Evolutionary conservation across 1,140 invertebrate species (phyloP), one percentile per base, ranked within the genome.

Genomic region (Meteorus sp.): DNA sequence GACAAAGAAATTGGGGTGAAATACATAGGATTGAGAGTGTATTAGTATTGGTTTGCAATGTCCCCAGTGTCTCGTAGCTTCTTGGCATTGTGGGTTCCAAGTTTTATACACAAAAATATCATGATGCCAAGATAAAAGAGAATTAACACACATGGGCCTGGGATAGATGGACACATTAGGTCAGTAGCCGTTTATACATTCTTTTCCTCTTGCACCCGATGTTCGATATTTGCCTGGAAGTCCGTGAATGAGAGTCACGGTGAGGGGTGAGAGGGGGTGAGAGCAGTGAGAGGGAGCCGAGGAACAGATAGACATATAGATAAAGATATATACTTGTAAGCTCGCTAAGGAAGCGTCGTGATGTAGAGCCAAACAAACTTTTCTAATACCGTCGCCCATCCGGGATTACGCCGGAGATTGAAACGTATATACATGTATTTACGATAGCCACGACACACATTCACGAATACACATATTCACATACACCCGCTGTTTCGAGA

Each of bases 311-410:
- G 52, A 52, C n/a, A n/a, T n/a, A n/a, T n/a, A n/a, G n/a, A n/a
- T n/a, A n/a, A n/a, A n/a, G 29, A 45, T 9, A 43, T 43, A 61
- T 50, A 53, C 59, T 58, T 31, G 47, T 68, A 67, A 70, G 68
- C 68, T 66, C 47, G 62, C 63, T 71, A 60, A 69, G 66, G 57
- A 67, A 71, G 61, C 61, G 48, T 44, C 55, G 62, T 70, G 69
- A 75, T 70, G 68, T 75, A 77, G 65, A 71, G 62, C 61, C 64
- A 66, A 69, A 69, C 70, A 76, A 78, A 78, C 74, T 78, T 78
- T 78, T 76, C 73, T 78, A 78, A 78, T 78, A 78, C 73, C 72
- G 66, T 69, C 62, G 68, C 60, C 70, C 62, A 63, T 69, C 62
- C 61, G 60, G 73, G 73, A 76, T 77, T 77, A 76, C 73, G 59